Evolutionary conservation across 2,113 vertebrate genomes (phyloP).

Genomic region (Pristiophorus japonicus): DNA sequence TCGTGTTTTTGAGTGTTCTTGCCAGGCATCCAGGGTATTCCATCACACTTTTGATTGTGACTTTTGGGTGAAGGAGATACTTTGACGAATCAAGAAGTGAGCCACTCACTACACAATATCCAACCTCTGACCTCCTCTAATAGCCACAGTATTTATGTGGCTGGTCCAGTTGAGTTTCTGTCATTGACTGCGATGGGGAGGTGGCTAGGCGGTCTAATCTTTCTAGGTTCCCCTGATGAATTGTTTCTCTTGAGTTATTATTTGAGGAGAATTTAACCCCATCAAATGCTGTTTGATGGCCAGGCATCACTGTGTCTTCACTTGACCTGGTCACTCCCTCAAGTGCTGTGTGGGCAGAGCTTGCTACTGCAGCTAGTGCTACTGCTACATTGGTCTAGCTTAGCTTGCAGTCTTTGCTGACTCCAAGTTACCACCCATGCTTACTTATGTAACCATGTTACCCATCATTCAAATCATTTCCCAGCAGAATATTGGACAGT

Average conservation of each 20-base stretch:
- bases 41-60: not conserved
- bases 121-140: not conserved
- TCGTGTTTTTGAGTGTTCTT: not conserved
- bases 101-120: not conserved
- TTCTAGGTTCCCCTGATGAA: not conserved
- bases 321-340: not conserved
- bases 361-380: not conserved
- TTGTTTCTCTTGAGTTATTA: not conserved
- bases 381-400: not conserved
- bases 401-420: not conserved
- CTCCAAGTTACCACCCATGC: not conserved
- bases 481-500: not conserved
- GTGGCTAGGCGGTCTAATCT: not conserved
- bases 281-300: not conserved
- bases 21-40: not conserved
- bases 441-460: not conserved
- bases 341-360: not conserved
- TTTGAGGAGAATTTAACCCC: not conserved
- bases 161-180: not conserved
- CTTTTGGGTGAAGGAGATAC: not conserved
- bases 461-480: not conserved
- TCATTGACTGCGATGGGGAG: not conserved
- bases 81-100: not conserved
- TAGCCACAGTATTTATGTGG: not conserved
- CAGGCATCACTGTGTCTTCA: not conserved